Base-by-base conservation (phyloP, 2,888 invertebrate genomes). In the Tineola bisselliella region DNA sequence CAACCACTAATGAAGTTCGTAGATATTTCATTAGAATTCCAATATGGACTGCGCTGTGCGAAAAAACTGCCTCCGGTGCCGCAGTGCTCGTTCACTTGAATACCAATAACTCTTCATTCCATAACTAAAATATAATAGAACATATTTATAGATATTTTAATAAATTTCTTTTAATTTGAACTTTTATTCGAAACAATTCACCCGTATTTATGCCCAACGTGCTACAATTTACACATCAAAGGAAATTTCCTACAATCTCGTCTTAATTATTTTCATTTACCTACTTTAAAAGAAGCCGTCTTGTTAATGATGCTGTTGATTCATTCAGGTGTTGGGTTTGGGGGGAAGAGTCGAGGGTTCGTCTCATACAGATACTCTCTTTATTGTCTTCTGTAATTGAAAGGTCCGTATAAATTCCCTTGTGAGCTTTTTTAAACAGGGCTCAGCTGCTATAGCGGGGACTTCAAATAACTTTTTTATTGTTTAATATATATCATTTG, bases 361-460 rank as follows among this genome's bases (percentile, higher is more conserved):
- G 54, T 31, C 25, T 58, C 69, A 66, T 75, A 72, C 66, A 75
- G 76, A 81, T 77, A 81, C 76, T 72, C 73, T 72, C 75, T 81
- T 81, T 81, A 84, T 80, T 81, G 81, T 81, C 74, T 80, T 73
- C 74, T 71, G 80, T 84, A 84, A 84, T 82, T 84, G 84, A 83
- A 83, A 81, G 81, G 80, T 77, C 75, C 72, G 72, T 72, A 71
- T 73, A 71, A n/a, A 75, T 73, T 76, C 74, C 74, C 72, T 74
- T 71, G 69, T 67, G 68, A 75, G 73, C 75, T 59, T 73, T 74
- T n/a, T 77, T 74, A 79, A 81, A 79, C 73, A 74, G 74, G 70
- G 69, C 76, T 70, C 81, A 78, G 77, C 76, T 79, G 79, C 68
- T 67, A 43, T 3, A 63, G 67, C 70, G 69, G 70, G 68, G 66